Base-by-base conservation (phyloP, 2,888 invertebrate genomes). In the Boloria euphrosyne region DNA sequence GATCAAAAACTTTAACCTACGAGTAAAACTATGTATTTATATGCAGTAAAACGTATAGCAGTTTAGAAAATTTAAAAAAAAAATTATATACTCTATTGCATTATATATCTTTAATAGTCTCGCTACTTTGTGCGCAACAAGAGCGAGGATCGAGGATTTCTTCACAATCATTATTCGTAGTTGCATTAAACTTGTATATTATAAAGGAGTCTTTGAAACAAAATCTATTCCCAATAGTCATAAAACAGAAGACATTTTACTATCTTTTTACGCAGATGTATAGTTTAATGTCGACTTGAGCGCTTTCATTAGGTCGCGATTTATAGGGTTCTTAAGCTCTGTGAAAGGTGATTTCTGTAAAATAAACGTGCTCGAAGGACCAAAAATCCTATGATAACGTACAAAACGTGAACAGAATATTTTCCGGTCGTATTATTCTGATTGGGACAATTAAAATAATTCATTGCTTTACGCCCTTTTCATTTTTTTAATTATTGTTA, bases 261-360 rank as follows among this genome's bases (percentile, higher is more conserved):
- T 59, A 59, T 59, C 59, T 59, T 59, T 59, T 59, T 59, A 49
- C 49, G 59, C 7, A 49, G 59, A 59, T 59, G 59, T 49, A 49
- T 59, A 59, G 49, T 59, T 59, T 49, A 59, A 59, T 38, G 31
- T 17, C 7, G 27, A 59, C 31, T 59, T 59, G 31, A 50, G 66
- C 51, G 50, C 53, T 62, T 66, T 62, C 66, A 62, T 66, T 66
- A 66, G 66, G 17, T 38, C 22, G 22, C 57, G 58, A 66, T 66
- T 66, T 66, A 66, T 58, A 46, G 55, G 38, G 43, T 52, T 52
- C 57, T 62, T 57, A 62, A 66, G 31, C 58, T 49, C 16, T 49
- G 13, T 3, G 13, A 17, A 38, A 59, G 58, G 49, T 49, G 49
- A 59, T 59, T 49, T 49, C 46, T 46, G 22, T 22, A 22, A 10